Conservation (phyloP, 2,797 vertebrate species). For the Ciconia nigra region DNA sequence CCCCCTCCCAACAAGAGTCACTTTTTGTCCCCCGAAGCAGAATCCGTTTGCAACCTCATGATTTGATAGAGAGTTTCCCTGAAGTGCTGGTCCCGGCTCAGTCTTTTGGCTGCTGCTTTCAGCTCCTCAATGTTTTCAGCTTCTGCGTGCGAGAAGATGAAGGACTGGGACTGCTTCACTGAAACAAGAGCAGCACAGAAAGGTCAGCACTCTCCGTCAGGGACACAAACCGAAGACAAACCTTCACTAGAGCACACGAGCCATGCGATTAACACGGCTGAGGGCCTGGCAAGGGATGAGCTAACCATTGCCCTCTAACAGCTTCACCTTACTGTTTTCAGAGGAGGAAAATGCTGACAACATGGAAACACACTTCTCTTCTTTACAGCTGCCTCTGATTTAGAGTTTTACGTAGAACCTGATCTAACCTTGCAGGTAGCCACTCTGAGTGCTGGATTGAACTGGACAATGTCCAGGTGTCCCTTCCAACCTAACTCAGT, state of each 20-base stretch:
- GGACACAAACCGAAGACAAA: neutral
- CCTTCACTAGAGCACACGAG: neutral
- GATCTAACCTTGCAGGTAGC: neutral
- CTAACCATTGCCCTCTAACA: neutral
- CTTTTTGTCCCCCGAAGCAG: constrained; percentile 26
- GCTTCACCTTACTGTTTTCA: neutral
- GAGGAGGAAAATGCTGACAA: neutral
- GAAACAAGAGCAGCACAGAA: constrained; percentile 44
- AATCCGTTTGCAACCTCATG: constrained; percentile 74
- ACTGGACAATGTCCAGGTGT: neutral
- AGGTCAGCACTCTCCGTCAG: neutral
- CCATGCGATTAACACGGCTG: neutral
- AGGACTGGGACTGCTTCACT: constrained; percentile 94
- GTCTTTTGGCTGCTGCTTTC: constrained; percentile 82
- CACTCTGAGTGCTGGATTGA: neutral
- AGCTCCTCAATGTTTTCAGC: constrained; percentile 83
- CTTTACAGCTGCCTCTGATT: neutral
- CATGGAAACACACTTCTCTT: neutral
- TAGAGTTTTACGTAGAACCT: neutral
- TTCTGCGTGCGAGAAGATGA: constrained; percentile 77
- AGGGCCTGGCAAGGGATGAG: neutral
- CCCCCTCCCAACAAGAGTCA: constrained; percentile 4
- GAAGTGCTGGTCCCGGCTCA: constrained; percentile 88
- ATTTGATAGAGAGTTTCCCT: constrained; percentile 87
- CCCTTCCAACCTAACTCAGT: neutral